Conservation (phyloP, 2,113 vertebrate species). For the Neomonachus schauinslandi region DNA sequence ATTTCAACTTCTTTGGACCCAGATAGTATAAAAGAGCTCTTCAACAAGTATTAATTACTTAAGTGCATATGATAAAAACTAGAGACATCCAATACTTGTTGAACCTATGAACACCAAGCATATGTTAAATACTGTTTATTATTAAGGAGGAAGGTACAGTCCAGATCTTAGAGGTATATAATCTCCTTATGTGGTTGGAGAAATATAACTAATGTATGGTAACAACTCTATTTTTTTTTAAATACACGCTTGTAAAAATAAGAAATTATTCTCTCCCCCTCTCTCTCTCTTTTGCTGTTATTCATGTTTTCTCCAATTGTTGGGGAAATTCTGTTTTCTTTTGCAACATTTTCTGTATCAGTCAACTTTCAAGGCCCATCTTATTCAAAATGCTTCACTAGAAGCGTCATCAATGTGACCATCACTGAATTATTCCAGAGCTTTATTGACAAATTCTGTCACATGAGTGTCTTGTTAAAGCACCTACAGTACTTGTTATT, state of each 20-base stretch:
- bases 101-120: background rate
- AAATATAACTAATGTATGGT: background rate
- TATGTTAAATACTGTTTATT: background rate
- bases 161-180: background rate
- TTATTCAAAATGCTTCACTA: background rate
- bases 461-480: background rate
- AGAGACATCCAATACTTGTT: background rate
- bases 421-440: background rate
- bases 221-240: background rate
- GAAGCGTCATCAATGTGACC: background rate
- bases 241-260: background rate
- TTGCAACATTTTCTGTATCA: background rate
- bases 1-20: background rate
- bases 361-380: background rate
- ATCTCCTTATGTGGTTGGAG: background rate
- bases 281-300: background rate
- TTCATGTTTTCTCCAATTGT: background rate
- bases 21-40: background rate
- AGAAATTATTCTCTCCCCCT: background rate
- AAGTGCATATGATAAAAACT: background rate
- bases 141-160: background rate
- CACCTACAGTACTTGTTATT: background rate
- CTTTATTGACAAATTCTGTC: background rate
- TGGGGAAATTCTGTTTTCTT: background rate
- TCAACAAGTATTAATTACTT: background rate